Evolutionary conservation across 2,888 invertebrate genomes (phyloP), one percentile per base, ranked within the genome.

Genomic region (Onchidella celtica): DNA sequence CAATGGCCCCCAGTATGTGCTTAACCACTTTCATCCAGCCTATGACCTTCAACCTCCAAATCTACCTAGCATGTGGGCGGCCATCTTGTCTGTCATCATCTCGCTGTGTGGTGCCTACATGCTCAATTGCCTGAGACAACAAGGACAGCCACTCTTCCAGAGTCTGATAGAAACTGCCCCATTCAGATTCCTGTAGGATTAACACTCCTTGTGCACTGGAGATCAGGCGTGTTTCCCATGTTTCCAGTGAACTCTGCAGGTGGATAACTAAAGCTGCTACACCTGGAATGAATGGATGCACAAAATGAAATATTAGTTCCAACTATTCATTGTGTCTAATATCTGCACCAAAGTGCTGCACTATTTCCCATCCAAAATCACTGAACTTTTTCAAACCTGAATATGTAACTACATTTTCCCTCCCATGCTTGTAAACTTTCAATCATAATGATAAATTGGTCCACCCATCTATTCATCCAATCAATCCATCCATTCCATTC

Each of bases 71-170:
- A 86, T 91, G 90, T 80, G 87, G 87, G 81, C 86, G 86, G 61
- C 84, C 85, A 66, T 89, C 90, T 55, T 86, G 86, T 61, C 88
- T 83, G 29, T 91, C 90, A 21, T 89, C 91, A 82, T 90, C 90
- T 57, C 87, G 87, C 85, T 90, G 89, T 6, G 91, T 89, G 76
- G 87, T 85, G 59, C 93, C 92, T 69, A 92, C 88, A 78, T 87
- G 87, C 85, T 88, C 86, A 17, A 87, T 61, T 14, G 91, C 88
- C 24, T 90, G 87, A 68, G 90, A 88, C 2, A 92, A 85, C 4
- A 85, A 78, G n/a, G 79, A 73, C 14, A 90, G 85, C 92, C 93
- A 93, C 69, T 93, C 93, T 77, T 92, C 92, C 86, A 93, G 86
- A 32, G 88, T 85, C 59, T 89, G 87, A 72, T 89, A 90, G 68